Evolutionary conservation across 2,797 vertebrate genomes (phyloP).

Genomic region (Mycteria americana): DNA sequence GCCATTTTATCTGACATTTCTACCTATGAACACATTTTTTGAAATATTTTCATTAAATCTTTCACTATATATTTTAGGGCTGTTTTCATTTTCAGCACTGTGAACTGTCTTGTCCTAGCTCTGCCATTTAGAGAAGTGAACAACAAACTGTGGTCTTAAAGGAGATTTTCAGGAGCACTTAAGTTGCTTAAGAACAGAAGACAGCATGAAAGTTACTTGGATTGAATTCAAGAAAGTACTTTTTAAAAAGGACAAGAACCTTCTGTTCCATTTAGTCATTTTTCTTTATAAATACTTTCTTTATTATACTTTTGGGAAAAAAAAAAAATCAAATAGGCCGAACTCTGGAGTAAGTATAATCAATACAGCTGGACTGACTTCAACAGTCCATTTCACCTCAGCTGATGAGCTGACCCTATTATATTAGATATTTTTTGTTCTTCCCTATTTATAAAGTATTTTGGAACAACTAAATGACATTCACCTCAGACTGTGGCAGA

Average conservation of each 20-base stretch:
- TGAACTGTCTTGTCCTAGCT: background rate
- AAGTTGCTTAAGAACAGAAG: background rate
- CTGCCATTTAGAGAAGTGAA: background rate
- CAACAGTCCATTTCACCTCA: background rate
- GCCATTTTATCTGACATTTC: background rate
- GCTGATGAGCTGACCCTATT: background rate
- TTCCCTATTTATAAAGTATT: background rate
- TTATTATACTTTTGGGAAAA: background rate
- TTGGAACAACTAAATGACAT: background rate
- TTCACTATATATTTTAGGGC: background rate
- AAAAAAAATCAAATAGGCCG: background rate
- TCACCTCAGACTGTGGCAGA: background rate
- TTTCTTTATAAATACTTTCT: background rate
- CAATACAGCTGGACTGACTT: background rate
- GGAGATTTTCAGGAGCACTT: background rate
- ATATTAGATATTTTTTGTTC: background rate
- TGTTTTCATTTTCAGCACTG: background rate
- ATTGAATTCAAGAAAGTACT: background rate
- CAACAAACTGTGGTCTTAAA: background rate
- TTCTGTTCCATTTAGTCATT: background rate
- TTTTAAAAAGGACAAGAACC: background rate
- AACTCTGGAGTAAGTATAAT: background rate
- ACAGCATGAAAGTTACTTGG: background rate
- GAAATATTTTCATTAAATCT: background rate
- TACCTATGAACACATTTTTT: background rate